These are phyloP conservation scores for Apostichopus californicus DNA, from an alignment of 35 echinoderm and acorn worm species.

Conservation along the genomic window DNA sequence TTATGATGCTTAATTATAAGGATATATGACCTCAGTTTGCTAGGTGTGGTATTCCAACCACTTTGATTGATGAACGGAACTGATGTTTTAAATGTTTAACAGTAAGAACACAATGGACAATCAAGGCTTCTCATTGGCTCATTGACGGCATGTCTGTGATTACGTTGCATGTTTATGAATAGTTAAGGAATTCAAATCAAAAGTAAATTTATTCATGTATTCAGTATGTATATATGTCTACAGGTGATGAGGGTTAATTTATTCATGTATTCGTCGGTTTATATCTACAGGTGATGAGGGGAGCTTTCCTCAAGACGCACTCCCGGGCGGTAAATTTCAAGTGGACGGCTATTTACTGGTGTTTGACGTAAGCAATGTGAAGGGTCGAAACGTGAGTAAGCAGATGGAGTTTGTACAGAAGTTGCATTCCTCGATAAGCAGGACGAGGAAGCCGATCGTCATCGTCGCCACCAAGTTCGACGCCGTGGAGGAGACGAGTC, in stretches of 20 bases:
- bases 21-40: no score
- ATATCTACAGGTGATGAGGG: conserved; percentile 37
- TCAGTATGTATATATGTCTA: neutral
- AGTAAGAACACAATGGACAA: neutral
- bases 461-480: conserved; percentile 58
- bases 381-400: conserved; percentile 23
- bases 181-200: neutral
- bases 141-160: neutral
- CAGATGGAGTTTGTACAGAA: conserved; percentile 56
- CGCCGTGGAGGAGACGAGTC: conserved; percentile 29
- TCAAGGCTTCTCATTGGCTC: neutral
- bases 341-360: conserved; percentile 64
- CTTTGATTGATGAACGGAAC: no score
- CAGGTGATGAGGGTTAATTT: conserved; percentile 42
- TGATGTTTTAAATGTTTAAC: neutral
- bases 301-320: conserved; percentile 20
- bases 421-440: conserved; percentile 36
- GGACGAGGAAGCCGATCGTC: conserved; percentile 47
- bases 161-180: neutral
- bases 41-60: no score
- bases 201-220: neutral
- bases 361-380: conserved; percentile 61
- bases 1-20: no score
- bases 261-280: neutral
- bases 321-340: conserved; percentile 58